Percentiles rank a stretch among this genome's conserved stretches.
phyloP scores from a whole-genome alignment of 2,113 vertebrate species.

The Prietella phreatophila region DNA sequence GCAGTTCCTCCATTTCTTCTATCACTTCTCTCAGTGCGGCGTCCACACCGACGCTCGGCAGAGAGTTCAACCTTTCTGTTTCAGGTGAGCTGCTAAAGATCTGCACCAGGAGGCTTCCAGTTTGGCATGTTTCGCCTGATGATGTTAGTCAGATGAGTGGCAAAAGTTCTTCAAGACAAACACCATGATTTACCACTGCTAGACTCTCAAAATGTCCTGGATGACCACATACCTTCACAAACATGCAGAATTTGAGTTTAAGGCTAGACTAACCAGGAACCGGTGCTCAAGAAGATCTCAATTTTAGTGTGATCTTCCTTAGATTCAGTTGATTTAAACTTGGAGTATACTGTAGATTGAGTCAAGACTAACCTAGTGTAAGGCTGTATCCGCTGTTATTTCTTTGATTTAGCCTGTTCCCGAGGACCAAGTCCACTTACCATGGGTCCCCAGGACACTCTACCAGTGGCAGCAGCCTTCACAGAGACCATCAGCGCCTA shows the following conservation, averaged over 20 bases:
- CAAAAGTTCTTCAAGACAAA: not conserved
- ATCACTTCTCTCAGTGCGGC: slow-evolving; percentile 92
- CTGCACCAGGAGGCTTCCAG: not conserved
- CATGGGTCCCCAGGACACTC: slow-evolving; percentile 96
- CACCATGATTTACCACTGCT: not conserved
- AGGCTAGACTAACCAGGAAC: not conserved
- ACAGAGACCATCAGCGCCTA: slow-evolving; percentile 97
- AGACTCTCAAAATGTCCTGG: not conserved
- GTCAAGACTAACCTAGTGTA: not conserved
- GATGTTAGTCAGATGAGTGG: not conserved
- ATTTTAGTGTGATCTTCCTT: not conserved
- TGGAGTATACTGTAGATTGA: not conserved
- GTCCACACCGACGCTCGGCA: slow-evolving; percentile 94
- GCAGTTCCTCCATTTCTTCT: slow-evolving; percentile 96
- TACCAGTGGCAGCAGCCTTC: slow-evolving; percentile 95
- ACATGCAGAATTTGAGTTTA: not conserved
- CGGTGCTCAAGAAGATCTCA: not conserved
- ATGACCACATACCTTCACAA: not conserved
- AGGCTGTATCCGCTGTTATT: not conserved
- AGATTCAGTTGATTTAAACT: not conserved
- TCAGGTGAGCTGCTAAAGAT: slow-evolving; percentile 62
- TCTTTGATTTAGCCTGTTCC: slow-evolving; percentile 82
- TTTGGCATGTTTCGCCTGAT: not conserved
- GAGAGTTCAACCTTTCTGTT: slow-evolving; percentile 72
- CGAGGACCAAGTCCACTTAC: slow-evolving; percentile 96